Percentiles rank a stretch among this genome's conserved stretches.
These are phyloP conservation scores for Pseudopodoces humilis DNA, from an alignment of 2,113 vertebrate species.

Conservation along the genomic window DNA sequence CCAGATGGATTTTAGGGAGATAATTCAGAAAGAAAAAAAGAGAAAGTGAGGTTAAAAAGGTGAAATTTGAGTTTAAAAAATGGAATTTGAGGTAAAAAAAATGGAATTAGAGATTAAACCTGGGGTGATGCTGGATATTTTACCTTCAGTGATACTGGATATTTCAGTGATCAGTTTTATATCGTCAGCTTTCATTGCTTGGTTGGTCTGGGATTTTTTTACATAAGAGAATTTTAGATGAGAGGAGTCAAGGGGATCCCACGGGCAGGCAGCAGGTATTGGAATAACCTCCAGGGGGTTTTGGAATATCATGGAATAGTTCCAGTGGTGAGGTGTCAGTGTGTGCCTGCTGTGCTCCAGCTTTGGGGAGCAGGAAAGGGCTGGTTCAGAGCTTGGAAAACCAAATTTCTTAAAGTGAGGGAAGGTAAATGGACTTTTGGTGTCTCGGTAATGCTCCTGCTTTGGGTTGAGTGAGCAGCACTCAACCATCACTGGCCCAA, in stretches of 20 bases:
- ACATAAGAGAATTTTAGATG: background rate
- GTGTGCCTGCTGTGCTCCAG: background rate
- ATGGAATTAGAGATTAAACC: background rate
- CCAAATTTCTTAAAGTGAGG: fast-evolving
- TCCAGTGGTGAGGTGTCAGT: background rate
- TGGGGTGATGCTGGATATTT: background rate
- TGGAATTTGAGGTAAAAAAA: background rate
- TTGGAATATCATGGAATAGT: background rate
- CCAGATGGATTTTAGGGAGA: background rate
- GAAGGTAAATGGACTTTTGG: background rate
- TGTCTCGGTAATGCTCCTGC: background rate
- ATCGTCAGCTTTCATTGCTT: background rate
- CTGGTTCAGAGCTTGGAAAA: background rate
- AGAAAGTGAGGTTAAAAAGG: background rate
- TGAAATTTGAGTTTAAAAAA: background rate
- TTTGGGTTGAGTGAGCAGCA: background rate
- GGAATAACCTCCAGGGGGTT: background rate
- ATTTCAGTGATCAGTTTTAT: fast-evolving
- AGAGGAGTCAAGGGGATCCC: background rate
- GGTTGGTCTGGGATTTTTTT: background rate
- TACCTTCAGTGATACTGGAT: background rate
- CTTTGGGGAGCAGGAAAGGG: background rate
- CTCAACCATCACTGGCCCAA: background rate
- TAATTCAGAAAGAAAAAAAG: background rate
- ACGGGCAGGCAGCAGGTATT: background rate